phyloP scores from a whole-genome alignment of 2,113 vertebrate species.

The Mobula birostris region DNA sequence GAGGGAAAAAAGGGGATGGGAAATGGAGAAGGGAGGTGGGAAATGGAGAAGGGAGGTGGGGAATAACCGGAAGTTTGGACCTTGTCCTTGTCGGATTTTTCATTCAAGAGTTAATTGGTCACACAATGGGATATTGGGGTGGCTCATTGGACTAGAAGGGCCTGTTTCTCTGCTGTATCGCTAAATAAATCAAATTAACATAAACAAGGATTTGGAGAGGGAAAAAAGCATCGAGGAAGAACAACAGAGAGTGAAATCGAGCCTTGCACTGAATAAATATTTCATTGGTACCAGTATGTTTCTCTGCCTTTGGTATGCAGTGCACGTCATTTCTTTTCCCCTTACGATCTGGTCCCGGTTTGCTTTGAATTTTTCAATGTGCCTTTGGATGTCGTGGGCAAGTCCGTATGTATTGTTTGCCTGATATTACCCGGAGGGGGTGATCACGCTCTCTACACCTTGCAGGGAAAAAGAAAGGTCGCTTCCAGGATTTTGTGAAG shows the following conservation, averaged over 20 bases:
- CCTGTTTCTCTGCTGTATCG: too few relatives aligned
- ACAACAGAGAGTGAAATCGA: neutral
- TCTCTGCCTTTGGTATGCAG: neutral
- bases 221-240: neutral
- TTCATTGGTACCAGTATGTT: neutral
- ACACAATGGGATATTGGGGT: too few relatives aligned
- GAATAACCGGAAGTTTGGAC: too few relatives aligned
- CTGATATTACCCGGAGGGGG: neutral
- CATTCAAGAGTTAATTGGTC: too few relatives aligned
- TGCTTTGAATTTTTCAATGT: neutral
- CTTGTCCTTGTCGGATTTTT: too few relatives aligned
- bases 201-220: neutral
- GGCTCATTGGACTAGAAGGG: too few relatives aligned
- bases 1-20: too few relatives aligned
- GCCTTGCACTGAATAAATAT: neutral
- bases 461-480: neutral
- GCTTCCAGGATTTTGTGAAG: neutral
- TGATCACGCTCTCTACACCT: neutral
- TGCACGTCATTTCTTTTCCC: neutral
- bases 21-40: too few relatives aligned
- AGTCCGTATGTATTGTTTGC: neutral
- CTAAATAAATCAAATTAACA: too few relatives aligned
- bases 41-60: too few relatives aligned
- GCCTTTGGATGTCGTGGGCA: neutral
- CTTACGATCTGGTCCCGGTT: neutral